Conservation (phyloP, 2,797 vertebrate genomes). For the Neosalanx taihuensis region DNA sequence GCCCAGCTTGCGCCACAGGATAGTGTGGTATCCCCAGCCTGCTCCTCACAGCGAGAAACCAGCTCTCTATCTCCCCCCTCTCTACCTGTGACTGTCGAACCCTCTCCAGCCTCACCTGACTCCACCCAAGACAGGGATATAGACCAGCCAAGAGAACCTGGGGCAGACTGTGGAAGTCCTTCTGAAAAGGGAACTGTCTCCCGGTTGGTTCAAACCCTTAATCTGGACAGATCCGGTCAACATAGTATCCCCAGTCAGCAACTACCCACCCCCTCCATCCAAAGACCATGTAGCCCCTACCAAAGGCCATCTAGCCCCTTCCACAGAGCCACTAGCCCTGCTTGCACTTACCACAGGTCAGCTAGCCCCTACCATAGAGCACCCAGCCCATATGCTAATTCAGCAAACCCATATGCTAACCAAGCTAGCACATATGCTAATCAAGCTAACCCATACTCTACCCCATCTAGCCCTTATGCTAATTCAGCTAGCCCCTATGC, state of each 20-base stretch:
- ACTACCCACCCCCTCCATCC: slow-evolving; percentile 19
- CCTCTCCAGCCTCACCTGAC: neutral
- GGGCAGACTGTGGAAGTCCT: slow-evolving; percentile 30
- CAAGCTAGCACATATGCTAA: neutral
- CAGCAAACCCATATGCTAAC: neutral
- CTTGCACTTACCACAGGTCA: neutral
- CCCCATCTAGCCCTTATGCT: slow-evolving; percentile 61
- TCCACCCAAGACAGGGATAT: slow-evolving; percentile 22
- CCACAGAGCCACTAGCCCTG: slow-evolving; percentile 14
- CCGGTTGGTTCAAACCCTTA: slow-evolving; percentile 56
- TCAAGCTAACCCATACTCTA: slow-evolving; percentile 31
- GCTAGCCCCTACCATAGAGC: neutral
- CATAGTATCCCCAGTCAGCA: slow-evolving; percentile 35
- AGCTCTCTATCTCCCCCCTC: slow-evolving; percentile 5
- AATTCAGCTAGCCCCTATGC: slow-evolving; percentile 39
- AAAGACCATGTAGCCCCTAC: slow-evolving; percentile 3
- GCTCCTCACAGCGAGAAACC: slow-evolving; percentile 25
- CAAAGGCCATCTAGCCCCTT: slow-evolving; percentile 6
- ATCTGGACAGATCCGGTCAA: slow-evolving; percentile 53
- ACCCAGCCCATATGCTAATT: neutral
- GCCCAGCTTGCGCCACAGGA: slow-evolving; percentile 25
- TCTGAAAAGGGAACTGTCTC: slow-evolving; percentile 25
- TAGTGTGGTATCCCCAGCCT: slow-evolving; percentile 12
- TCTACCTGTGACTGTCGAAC: slow-evolving; percentile 2
- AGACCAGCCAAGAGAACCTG: slow-evolving; percentile 20